A percentile compares a stretch with the other conserved stretches of the same genome.
phyloP scores from a whole-genome alignment of 2,797 vertebrate species.

The Parotocinclus haroldoi region DNA sequence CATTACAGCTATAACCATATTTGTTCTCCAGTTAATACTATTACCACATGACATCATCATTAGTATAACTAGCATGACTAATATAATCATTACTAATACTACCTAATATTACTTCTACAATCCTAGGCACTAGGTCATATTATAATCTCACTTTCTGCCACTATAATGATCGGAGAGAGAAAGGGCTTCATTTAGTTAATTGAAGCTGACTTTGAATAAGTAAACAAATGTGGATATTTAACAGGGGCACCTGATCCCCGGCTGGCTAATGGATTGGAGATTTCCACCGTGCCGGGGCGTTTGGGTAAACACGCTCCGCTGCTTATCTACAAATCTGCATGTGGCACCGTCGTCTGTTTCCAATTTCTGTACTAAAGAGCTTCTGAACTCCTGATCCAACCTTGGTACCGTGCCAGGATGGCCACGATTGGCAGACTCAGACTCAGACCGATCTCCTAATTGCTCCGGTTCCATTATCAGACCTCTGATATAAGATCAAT shows the following conservation, averaged over 20 bases:
- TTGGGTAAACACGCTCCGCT: conserved; percentile 72
- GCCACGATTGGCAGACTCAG: conserved; percentile 63
- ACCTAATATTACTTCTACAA: too few relatives aligned
- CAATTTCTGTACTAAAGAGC: conserved; percentile 70
- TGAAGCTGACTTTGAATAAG: conserved; percentile 74
- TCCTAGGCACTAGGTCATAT: too few relatives aligned
- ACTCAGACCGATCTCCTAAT: conserved; percentile 50
- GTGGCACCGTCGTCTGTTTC: conserved; percentile 67
- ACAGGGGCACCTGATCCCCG: conserved; percentile 70
- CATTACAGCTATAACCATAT: too few relatives aligned
- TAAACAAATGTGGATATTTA: conserved; percentile 77
- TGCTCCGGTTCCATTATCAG: conserved; percentile 50
- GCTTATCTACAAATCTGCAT: conserved; percentile 75
- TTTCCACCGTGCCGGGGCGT: conserved; percentile 69
- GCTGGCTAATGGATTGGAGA: conserved; percentile 73
- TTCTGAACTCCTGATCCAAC: conserved; percentile 68
- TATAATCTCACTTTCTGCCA: too few relatives aligned
- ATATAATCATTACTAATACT: too few relatives aligned
- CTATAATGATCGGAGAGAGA: neutral
- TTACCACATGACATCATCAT: too few relatives aligned
- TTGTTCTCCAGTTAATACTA: too few relatives aligned
- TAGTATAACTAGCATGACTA: too few relatives aligned
- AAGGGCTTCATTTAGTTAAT: conserved; percentile 71
- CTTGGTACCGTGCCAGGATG: conserved; percentile 65
- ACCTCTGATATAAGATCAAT: conserved; percentile 43